Evolutionary conservation across 1,140 invertebrate genomes (phyloP), one percentile per base, ranked within the genome.

Genomic region (Drosophila nigromelanica): DNA sequence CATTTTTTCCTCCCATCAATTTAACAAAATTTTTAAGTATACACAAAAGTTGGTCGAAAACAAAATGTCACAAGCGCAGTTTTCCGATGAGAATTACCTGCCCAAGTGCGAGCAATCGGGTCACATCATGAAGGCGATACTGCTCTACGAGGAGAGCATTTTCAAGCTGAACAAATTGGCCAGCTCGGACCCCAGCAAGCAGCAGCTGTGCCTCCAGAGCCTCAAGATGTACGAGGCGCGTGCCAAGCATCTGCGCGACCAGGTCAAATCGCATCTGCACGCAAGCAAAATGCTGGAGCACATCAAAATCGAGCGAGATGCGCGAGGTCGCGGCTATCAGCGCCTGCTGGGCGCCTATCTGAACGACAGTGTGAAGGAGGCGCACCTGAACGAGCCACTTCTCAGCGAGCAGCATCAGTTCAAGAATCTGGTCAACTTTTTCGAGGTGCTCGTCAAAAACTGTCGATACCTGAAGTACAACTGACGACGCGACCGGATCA

Each of bases 81-180:
- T 62, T 37, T 55, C 60, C n/a, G 79, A 77, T 1, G 66, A 74
- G 0, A 56, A 71, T 12, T 73, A 83, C 6, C 52, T 78, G 47
- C 70, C 73, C 0, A 90, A 86, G 30, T 90, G 86, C 59, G 86
- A 90, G 37, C 78, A 82, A 37, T 55, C 72, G 14, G 86, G 86
- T 6, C 87, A 90, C 35, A 73, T 86, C 1, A 87, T 90, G 80
- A 86, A 90, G 78, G 80, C 86, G 6, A 86, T 90, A 10, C 60
- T 90, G 6, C 68, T 90, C 1, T 90, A 90, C 43, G 86, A 90
- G 58, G 86, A 90, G 48, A 75, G 75, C 70, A 81, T 89, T 43
- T 78, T 60, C 24, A 86, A 90, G 43, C 35, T 90, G 0, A 63
- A 61, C n/a, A 64, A 81, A 14, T 40, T 86, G 63, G 45, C 76